Evolutionary conservation across 2,888 invertebrate genomes (phyloP).

Genomic region (Aphidius colemani): DNA sequence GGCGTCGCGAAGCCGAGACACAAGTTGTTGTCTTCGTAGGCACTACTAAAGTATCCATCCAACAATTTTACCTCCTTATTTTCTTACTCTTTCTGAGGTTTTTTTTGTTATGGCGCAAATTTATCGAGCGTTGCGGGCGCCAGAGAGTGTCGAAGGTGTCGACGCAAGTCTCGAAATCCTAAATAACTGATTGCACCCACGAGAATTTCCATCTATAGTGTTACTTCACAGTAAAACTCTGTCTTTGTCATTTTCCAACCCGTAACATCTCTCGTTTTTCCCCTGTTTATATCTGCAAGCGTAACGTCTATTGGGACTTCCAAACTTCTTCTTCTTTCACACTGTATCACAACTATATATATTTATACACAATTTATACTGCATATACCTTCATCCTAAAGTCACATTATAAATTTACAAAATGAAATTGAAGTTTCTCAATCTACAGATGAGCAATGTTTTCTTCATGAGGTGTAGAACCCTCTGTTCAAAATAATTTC

Average conservation of each 20-base stretch:
- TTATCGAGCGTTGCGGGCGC: slow-evolving; percentile 22
- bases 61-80: not conserved
- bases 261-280: slow-evolving; percentile 24
- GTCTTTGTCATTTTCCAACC: slow-evolving; percentile 24
- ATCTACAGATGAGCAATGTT: slow-evolving; percentile 39
- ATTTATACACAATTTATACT: slow-evolving; percentile 2
- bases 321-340: not conserved
- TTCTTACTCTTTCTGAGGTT: slow-evolving; percentile 16
- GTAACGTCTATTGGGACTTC: slow-evolving; percentile 12
- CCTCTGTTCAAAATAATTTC: not conserved
- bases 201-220: slow-evolving; percentile 35
- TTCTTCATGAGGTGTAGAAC: slow-evolving; percentile 39
- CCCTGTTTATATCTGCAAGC: not conserved
- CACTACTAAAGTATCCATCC: not conserved
- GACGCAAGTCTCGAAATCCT: slow-evolving; percentile 43
- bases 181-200: slow-evolving; percentile 50
- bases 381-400: slow-evolving; percentile 8
- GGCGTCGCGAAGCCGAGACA: not conserved
- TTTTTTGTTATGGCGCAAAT: slow-evolving; percentile 17
- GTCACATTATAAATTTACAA: slow-evolving; percentile 47
- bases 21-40: slow-evolving; percentile 10
- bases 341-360: slow-evolving; percentile 1
- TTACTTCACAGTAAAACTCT: slow-evolving; percentile 23
- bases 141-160: slow-evolving; percentile 27
- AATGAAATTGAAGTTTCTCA: slow-evolving; percentile 48